Evolutionary conservation across 2,888 invertebrate genomes (phyloP), one percentile per base, ranked within the genome.

Genomic region (Lissocephala sabroskyi): DNA sequence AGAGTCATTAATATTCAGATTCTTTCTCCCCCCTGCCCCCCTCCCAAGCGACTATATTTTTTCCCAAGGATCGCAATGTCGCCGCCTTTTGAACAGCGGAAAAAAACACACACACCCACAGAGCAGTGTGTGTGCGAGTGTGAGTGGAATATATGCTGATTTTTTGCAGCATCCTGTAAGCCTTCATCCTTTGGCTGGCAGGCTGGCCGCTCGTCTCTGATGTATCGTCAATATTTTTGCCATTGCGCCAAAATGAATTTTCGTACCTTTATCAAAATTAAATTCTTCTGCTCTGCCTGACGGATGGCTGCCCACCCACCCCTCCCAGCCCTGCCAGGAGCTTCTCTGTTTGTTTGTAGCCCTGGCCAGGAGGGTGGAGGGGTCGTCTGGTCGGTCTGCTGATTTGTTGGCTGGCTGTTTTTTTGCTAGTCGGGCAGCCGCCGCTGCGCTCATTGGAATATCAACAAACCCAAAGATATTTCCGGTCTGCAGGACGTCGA

Each of bases 181-280:
- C 13, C 17, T 28, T 42, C 19, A 19, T 18, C 14, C 13, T 41
- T 18, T 33, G 16, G 23, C 19, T 33, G 35, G 19, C 33, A 11
- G 19, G 11, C 18, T 23, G 3, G 47, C 36, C 41, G 16, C 10
- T 16, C 17, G 39, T 44, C 40, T 47, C 43, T 54, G 56, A 76
- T 65, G 73, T 64, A 71, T 71, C 75, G 71, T 59, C 71, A 66
- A 77, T 71, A 71, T 77, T 71, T 44, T 45, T 37, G 30, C 17
- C 40, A 23, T 41, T 45, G 39, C n/a, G 33, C 43, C 43, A 23
- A 49, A 49, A 49, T 49, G 49, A 40, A 49, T 44, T 49, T 44
- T 77, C 42, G 59, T 78, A 76, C 73, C 73, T 78, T 65, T 73
- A 76, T 78, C 68, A 73, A 73, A 73, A 73, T 73, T 73, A 76